phyloP scores from a whole-genome alignment of 2,797 vertebrate genomes.

The Merluccius polli region DNA sequence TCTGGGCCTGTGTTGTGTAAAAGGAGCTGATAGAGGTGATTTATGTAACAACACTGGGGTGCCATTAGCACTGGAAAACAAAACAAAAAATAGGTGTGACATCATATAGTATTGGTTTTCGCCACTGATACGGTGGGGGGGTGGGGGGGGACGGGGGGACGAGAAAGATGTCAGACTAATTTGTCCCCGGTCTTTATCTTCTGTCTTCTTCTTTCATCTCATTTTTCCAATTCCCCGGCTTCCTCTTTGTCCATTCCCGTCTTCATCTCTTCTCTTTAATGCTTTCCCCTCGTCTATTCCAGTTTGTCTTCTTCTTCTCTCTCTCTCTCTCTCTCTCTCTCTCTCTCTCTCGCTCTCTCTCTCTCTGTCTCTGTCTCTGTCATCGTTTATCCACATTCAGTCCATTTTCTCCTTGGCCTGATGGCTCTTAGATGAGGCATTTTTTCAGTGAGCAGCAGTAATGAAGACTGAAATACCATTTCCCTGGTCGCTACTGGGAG shows the following conservation, averaged over 20 bases:
- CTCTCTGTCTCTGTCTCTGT: conserved; percentile 44
- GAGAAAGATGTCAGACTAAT: neutral
- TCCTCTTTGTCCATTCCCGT: no score
- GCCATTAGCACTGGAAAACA: neutral
- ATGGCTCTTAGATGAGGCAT: conserved; percentile 71
- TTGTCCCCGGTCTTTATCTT: no score
- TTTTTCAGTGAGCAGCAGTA: conserved; percentile 67
- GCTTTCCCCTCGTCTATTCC: conserved; percentile 40
- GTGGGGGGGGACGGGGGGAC: neutral
- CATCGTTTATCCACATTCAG: conserved; percentile 72
- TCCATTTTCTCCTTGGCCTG: conserved; percentile 69
- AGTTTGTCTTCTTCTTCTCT: no score
- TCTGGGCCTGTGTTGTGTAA: no score
- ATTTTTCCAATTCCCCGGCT: no score
- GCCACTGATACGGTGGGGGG: neutral
- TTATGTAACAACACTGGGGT: no score
- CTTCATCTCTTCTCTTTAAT: no score
- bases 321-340: no score
- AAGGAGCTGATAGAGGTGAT: no score
- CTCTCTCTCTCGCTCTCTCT: no score
- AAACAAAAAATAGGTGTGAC: neutral
- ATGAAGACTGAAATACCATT: conserved; percentile 79
- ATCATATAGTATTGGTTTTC: neutral
- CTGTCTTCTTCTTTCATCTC: no score
- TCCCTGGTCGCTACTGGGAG: conserved; percentile 66